Evolutionary conservation across 1,140 invertebrate species (phyloP), one percentile per base, ranked within the genome.

Genomic region (Chymomyza costata): DNA sequence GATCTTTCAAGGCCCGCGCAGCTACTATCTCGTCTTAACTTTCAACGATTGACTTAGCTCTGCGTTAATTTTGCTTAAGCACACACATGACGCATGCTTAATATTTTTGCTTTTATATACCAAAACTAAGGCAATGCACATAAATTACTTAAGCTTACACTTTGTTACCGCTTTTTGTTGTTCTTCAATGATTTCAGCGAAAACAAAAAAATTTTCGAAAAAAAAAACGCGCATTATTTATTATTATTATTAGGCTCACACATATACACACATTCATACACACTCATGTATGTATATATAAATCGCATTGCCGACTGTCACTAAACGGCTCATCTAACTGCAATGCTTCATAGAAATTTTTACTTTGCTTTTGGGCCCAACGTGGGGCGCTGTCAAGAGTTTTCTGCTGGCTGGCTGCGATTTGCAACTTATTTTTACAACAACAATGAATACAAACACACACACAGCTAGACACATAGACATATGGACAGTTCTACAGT

Each of bases 291-390:
- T 38, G 40, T 56, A 37, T 44, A 56, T 45, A 39, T 55, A 45
- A 45, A 58, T 47, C 55, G 65, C 57, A 61, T n/a, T 67, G 65
- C 64, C n/a, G 70, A 78, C 70, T 76, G 70, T 76, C 71, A 78
- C 71, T 78, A 78, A 78, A 82, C 73, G 78, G 67, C 78, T 82
- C 78, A 82, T 82, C 78, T 82, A 82, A 73, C 66, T 80, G 80
- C 68, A 80, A 82, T 82, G 78, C 78, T 83, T 83, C 78, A 82
- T 82, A 80, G 68, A 82, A 70, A 78, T 66, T 76, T 74, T 41
- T 41, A 21, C 28, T 41, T 40, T 41, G n/a, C 28, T 41, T 25
- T 25, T 44, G 41, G 69, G 73, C 67, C n/a, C n/a, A n/a, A n/a
- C 6, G 7, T 11, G 30, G 14, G 18, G 31, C 16, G 34, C 18